These are phyloP conservation scores for Poecilia wingei DNA, from an alignment of 2,797 vertebrate species.

Conservation along the genomic window DNA sequence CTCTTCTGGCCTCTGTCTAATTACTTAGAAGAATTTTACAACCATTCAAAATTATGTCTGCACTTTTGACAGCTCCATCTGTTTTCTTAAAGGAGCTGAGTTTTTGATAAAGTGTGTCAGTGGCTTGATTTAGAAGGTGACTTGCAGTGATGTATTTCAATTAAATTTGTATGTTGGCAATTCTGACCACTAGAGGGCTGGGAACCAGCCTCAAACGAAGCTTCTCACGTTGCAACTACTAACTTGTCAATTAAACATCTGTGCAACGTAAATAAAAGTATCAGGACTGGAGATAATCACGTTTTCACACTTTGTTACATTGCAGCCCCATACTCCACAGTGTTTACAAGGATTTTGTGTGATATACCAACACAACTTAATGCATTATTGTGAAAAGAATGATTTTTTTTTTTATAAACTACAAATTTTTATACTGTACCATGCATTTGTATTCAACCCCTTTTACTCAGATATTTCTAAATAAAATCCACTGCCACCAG, in stretches of 20 bases:
- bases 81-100: conserved; percentile 29
- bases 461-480: neutral
- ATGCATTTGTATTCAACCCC: neutral
- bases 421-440: neutral
- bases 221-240: neutral
- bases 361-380: neutral
- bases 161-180: conserved; percentile 13
- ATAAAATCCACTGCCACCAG: neutral
- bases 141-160: conserved; percentile 15
- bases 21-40: conserved; percentile 53
- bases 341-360: neutral
- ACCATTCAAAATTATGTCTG: conserved; percentile 48
- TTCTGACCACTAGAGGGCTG: conserved; percentile 27
- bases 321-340: neutral
- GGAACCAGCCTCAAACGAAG: conserved; percentile 3
- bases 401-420: neutral
- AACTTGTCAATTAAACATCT: neutral
- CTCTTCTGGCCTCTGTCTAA: conserved; percentile 44
- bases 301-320: neutral
- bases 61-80: conserved; percentile 53
- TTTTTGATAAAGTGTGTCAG: conserved; percentile 42
- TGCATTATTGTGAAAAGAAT: neutral
- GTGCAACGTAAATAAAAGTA: neutral
- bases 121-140: conserved; percentile 27
- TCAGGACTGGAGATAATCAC: neutral